Evolutionary conservation across 1,140 invertebrate genomes (phyloP), one percentile per base, ranked within the genome.

Genomic region (Helicoverpa zea): DNA sequence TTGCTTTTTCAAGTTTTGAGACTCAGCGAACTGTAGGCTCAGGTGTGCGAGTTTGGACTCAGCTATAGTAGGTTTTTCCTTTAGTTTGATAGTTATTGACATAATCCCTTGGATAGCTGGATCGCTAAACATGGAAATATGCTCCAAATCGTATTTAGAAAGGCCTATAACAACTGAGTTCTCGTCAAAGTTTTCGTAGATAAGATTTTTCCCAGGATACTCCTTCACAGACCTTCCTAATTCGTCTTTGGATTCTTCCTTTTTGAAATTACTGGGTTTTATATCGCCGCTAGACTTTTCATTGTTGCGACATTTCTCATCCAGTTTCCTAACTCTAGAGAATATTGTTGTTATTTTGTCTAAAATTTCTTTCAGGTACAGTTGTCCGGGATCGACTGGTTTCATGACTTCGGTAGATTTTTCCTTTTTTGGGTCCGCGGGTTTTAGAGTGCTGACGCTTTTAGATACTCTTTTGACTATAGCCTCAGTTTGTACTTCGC

Each of bases 401-500:
- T 72, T 66, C n/a, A 13, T 43, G 5, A 18, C 43, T 56, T 18
- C n/a, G 14, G 5, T 23, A 16, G 35, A 51, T 35, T 68, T 79
- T 77, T 2, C 30, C 3, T 59, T 61, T 12, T 16, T 16, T 14
- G 16, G 70, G 9, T 59, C 43, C 11, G 51, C 68, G 49, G 43
- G 14, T 12, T 68, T 49, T 35, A 76, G 29, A 9, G 90, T 90
- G 3, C 82, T 86, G 18, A 93, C 72, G 75, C 90, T 84, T 83
- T 86, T 89, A 35, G 90, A 94, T 14, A 88, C 54, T 82, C 85
- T 90, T 56, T 85, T 92, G 47, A 89, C 76, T 9, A 92, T 73
- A 12, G 88, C 84, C 75, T 93, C 92, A 0, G 89, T 79, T 83
- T 85, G 75, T 12, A 91, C 90, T 30, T 93, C 87, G 73, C 91